Evolutionary conservation across 2,888 invertebrate genomes (phyloP).

Genomic region (Podabrus alpinus): DNA sequence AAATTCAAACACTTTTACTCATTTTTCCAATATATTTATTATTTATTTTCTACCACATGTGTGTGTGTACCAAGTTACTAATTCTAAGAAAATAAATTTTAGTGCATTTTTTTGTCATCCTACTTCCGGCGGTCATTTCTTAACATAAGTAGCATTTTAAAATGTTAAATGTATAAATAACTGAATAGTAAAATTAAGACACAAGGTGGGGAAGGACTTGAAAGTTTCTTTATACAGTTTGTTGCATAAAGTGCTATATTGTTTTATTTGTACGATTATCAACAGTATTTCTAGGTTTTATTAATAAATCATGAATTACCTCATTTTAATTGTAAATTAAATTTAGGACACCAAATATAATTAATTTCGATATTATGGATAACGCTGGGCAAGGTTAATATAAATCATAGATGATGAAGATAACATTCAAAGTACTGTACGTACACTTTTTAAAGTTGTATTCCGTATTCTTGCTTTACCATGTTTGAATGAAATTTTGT

Average conservation of each 20-base stretch:
- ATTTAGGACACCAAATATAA: background rate
- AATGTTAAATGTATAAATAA: background rate
- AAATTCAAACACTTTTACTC: constrained; percentile 1
- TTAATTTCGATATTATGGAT: background rate
- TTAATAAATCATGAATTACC: background rate
- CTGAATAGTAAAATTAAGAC: background rate
- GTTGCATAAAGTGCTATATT: too few species aligned
- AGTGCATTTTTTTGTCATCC: background rate
- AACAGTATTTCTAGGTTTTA: background rate
- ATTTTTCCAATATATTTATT: background rate
- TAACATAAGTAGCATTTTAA: background rate
- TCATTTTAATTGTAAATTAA: background rate
- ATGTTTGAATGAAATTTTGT: background rate
- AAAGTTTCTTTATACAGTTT: background rate
- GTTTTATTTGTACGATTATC: too few species aligned
- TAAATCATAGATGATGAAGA: background rate
- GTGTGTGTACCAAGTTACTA: background rate
- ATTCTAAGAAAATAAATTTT: background rate
- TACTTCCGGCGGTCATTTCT: constrained; percentile 2
- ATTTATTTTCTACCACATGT: constrained; percentile 1
- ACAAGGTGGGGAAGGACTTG: background rate
- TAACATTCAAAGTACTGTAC: background rate
- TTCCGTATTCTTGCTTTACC: background rate
- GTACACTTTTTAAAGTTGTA: background rate
- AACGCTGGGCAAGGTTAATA: background rate